Conservation (phyloP, 2,888 invertebrate species). For the Dioctria rufipes region DNA sequence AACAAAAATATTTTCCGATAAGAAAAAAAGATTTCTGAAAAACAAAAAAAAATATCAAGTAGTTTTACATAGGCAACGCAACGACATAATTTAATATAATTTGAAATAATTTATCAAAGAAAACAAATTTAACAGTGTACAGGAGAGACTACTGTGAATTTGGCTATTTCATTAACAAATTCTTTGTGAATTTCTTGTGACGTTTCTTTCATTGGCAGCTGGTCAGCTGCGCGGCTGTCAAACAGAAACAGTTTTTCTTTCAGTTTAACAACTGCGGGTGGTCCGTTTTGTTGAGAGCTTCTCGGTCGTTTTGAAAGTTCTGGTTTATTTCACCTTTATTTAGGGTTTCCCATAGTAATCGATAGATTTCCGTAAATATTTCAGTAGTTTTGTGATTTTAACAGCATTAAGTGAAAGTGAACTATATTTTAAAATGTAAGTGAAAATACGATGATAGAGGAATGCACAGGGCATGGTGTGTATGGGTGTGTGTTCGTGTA, state of each 20-base stretch:
- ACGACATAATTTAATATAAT: too few species aligned
- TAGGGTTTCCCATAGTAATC: background rate
- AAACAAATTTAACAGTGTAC: too few species aligned
- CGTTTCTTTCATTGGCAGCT: background rate
- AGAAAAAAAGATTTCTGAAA: too few species aligned
- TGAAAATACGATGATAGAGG: background rate
- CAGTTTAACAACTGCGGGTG: conserved; percentile 27
- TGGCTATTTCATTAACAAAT: background rate
- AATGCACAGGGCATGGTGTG: background rate
- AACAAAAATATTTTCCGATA: too few species aligned
- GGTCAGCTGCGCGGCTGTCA: conserved; percentile 5
- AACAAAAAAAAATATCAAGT: too few species aligned
- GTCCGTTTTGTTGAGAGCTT: conserved; percentile 12
- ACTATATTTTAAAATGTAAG: conserved; percentile 9
- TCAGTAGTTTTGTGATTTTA: background rate
- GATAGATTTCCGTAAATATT: background rate
- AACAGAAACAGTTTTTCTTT: conserved; percentile 49
- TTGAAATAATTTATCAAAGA: too few species aligned
- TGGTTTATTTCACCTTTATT: conserved; percentile 15
- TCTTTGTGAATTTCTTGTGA: conserved; percentile 17
- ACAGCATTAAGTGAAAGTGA: conserved; percentile 10
- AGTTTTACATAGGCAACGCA: too few species aligned
- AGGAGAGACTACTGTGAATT: background rate
- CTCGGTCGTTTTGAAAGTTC: conserved; percentile 14
- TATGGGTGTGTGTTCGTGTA: background rate